These are phyloP conservation scores for Cydia strobilella DNA, from an alignment of 1,140 invertebrate species.

Conservation along the genomic window DNA sequence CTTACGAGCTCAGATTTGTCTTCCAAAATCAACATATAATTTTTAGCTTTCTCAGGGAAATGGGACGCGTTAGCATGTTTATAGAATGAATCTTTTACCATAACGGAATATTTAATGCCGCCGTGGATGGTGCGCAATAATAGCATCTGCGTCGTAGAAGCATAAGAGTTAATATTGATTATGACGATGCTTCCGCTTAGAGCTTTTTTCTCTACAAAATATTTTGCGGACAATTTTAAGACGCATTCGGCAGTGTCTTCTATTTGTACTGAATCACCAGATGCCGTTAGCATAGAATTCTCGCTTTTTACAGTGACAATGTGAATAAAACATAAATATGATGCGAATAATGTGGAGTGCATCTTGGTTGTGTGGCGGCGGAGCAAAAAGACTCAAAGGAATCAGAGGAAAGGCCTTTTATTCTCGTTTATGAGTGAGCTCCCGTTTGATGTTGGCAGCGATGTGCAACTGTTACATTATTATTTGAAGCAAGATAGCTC, in stretches of 20 bases:
- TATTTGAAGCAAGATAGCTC: neutral
- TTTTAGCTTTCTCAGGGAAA: conserved; percentile 79
- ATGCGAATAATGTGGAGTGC: conserved; percentile 32
- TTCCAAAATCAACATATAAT: conserved; percentile 79
- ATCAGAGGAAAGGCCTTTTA: conserved; percentile 25
- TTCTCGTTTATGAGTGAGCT: conserved; percentile 2
- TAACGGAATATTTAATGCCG: conserved; percentile 75
- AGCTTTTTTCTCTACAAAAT: conserved; percentile 78
- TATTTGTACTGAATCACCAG: conserved; percentile 57
- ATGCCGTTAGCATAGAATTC: conserved; percentile 57
- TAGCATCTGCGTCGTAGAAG: conserved; percentile 64
- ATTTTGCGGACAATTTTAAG: conserved; percentile 76
- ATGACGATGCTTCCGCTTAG: conserved; percentile 76
- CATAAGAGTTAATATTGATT: conserved; percentile 72
- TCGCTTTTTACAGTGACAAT: conserved; percentile 37
- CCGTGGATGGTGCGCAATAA: conserved; percentile 72
- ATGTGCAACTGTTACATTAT: conserved; percentile 14
- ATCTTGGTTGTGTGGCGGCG: conserved; percentile 26
- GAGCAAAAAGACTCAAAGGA: conserved; percentile 24
- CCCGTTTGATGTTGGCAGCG: conserved; percentile 21
- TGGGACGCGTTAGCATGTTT: conserved; percentile 76
- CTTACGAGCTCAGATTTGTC: conserved; percentile 67
- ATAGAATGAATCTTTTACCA: conserved; percentile 76
- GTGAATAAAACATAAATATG: conserved; percentile 30
- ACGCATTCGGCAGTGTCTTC: conserved; percentile 71